Base-by-base conservation (phyloP, 2,888 invertebrate species). In the Drepana falcataria region DNA sequence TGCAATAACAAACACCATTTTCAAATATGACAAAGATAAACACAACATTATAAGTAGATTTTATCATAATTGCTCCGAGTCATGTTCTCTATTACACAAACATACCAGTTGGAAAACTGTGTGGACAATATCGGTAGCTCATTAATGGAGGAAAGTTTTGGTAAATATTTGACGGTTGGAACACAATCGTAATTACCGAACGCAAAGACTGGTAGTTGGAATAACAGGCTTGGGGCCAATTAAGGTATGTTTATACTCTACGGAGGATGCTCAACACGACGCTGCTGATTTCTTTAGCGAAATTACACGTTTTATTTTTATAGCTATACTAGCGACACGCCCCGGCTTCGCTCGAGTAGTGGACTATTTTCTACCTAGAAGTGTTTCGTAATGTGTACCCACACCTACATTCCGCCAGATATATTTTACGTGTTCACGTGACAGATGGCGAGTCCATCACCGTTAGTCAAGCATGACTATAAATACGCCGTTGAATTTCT, bases 191-290 rank as follows among this genome's bases (percentile, higher is more conserved):
- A 85, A 88, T 88, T 87, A 87, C 81, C 61, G 73, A 69, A 69
- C 71, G 85, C 84, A 83, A 90, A 89, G 87, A 85, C 85, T 82
- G 84, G 86, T 89, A 88, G 90, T 90, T 82, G 83, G 69, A 85
- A 79, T 83, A 81, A 80, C 83, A 79, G 83, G 60, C 73, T 78
- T 83, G 9, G 9, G 6, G 44, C 6, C 44, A 9, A 9, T 37
- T 37, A 37, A 21, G 21, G 21, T 37, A 4, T 37, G 5, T 59
- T 56, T 61, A 66, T 52, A 51, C 72, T 77, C 64, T 79, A 75
- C 70, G 79, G 73, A 72, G 77, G 37, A 37, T 4, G 37, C 1
- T 1, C 21, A 1, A 21, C 21, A 21, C 21, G 21, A 21, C 21
- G 21, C 21, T 21, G 21, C 21, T 21, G 21, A 21, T 21, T 21